phyloP scores from a whole-genome alignment of 2,888 invertebrate genomes.

The Epicampocera succincta region DNA sequence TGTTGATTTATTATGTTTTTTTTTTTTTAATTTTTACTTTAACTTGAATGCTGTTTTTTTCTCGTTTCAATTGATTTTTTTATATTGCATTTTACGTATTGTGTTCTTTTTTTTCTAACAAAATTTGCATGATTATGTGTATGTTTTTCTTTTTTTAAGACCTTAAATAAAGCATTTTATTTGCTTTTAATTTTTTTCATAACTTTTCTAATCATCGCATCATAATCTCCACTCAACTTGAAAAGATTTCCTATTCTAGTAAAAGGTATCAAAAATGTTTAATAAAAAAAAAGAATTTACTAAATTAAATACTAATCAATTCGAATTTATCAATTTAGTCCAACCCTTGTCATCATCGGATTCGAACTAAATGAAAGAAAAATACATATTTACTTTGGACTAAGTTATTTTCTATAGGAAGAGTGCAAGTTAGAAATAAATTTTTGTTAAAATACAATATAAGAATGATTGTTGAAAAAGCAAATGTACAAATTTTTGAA shows the following conservation, averaged over 20 bases:
- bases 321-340: no score
- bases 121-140: slow-evolving; percentile 44
- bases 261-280: slow-evolving; percentile 31
- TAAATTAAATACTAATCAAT: no score
- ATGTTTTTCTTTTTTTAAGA: slow-evolving; percentile 15
- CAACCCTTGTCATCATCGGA: no score
- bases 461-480: no score
- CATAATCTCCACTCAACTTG: neutral
- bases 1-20: slow-evolving; percentile 40
- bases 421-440: no score
- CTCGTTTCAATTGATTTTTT: slow-evolving; percentile 11
- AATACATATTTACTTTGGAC: no score
- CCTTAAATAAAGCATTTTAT: slow-evolving; percentile 29
- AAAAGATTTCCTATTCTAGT: slow-evolving; percentile 19
- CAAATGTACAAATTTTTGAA: no score
- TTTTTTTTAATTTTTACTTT: slow-evolving; percentile 32
- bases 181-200: slow-evolving; percentile 17
- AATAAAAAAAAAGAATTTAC: no score
- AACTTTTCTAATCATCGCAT: slow-evolving; percentile 8
- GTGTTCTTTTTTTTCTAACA: slow-evolving; percentile 32
- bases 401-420: no score
- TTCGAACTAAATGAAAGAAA: no score
- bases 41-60: slow-evolving; percentile 47
- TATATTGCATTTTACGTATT: slow-evolving; percentile 35
- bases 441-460: no score